These are phyloP conservation scores for Dasysyrphus albostriatus DNA, from an alignment of 2,888 invertebrate genomes.

Conservation along the genomic window DNA sequence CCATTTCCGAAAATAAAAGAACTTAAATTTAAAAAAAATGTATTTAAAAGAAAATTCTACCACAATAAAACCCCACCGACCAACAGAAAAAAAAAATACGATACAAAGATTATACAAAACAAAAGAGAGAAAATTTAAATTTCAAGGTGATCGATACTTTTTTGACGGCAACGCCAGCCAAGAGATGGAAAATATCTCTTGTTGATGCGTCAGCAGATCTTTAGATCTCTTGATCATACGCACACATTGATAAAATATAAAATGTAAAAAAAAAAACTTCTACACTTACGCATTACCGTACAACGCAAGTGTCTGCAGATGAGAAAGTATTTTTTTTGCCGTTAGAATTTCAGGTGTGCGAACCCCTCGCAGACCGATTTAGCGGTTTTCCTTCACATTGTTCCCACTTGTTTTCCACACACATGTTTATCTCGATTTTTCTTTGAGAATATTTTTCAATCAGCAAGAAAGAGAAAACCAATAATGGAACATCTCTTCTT, in stretches of 20 bases:
- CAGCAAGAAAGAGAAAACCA: slow-evolving; percentile 15
- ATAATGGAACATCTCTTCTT: slow-evolving; percentile 2
- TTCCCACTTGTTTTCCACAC: slow-evolving; percentile 65
- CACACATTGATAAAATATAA: slow-evolving; percentile 19
- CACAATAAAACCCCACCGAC: slow-evolving; percentile 49
- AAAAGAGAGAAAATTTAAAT: slow-evolving; percentile 51
- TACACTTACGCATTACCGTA: background rate
- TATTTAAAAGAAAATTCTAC: slow-evolving; percentile 31
- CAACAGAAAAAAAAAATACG: slow-evolving; percentile 12
- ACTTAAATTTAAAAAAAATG: slow-evolving; percentile 65
- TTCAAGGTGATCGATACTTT: slow-evolving; percentile 73
- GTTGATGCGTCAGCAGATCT: slow-evolving; percentile 58
- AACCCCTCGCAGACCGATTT: slow-evolving; percentile 40
- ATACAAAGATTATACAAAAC: slow-evolving; percentile 37
- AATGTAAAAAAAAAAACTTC: background rate
- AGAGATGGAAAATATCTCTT: slow-evolving; percentile 34
- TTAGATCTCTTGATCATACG: slow-evolving; percentile 4
- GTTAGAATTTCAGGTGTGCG: slow-evolving; percentile 75
- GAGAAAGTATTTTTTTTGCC: slow-evolving; percentile 72
- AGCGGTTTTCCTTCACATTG: slow-evolving; percentile 22
- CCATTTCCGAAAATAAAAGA: slow-evolving; percentile 79
- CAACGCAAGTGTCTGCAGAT: slow-evolving; percentile 36
- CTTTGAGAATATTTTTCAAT: slow-evolving; percentile 16
- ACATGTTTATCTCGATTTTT: slow-evolving; percentile 37
- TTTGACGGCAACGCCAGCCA: slow-evolving; percentile 30